These are phyloP conservation scores for Pongo abelii DNA, from an alignment of 2,113 vertebrate species.

Conservation along the genomic window DNA sequence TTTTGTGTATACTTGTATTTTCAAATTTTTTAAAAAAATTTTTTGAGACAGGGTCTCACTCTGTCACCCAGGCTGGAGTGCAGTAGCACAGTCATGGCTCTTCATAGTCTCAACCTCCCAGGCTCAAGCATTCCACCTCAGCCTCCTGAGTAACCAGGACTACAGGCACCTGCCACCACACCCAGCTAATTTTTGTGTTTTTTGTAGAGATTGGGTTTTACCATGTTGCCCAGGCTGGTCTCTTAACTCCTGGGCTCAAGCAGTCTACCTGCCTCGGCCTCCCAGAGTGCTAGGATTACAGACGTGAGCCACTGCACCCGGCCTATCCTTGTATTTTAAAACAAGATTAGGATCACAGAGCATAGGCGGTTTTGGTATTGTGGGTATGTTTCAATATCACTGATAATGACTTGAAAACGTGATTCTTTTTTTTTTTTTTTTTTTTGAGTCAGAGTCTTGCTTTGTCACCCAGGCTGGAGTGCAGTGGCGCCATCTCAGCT, in stretches of 20 bases:
- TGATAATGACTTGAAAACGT: conserved; percentile 17
- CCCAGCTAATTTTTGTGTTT: not conserved
- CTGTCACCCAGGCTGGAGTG: not conserved
- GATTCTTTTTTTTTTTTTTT: not conserved
- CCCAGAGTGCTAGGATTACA: not conserved
- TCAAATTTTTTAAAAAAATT: no score
- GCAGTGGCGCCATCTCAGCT: no score
- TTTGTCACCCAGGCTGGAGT: not conserved
- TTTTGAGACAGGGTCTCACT: not conserved
- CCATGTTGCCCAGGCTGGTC: not conserved
- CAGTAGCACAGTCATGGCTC: not conserved
- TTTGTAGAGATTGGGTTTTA: not conserved
- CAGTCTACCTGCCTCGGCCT: not conserved
- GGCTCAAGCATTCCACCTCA: not conserved
- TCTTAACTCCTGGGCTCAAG: not conserved
- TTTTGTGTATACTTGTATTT: not conserved
- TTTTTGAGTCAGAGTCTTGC: not conserved
- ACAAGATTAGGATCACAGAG: not conserved
- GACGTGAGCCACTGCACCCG: not conserved
- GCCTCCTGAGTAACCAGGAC: not conserved
- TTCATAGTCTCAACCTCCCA: not conserved
- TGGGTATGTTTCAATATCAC: not conserved
- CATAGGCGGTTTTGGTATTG: not conserved
- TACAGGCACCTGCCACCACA: not conserved
- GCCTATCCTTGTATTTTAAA: conserved; percentile 9